Evolutionary conservation across 2,888 invertebrate species (phyloP).

Genomic region (Amorpha juglandis): DNA sequence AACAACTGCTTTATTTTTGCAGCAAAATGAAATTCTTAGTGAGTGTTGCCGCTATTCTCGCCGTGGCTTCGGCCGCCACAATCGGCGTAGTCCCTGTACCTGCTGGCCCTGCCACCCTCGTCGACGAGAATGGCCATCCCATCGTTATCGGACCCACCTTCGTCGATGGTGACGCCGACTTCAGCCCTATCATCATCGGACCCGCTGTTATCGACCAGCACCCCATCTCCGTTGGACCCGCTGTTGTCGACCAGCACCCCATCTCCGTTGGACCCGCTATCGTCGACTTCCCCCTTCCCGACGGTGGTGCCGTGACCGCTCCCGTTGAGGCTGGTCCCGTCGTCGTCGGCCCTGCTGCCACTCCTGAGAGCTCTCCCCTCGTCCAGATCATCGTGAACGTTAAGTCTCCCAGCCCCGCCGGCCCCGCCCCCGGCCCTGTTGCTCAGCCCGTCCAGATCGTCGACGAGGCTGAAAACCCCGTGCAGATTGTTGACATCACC

Average conservation of each 20-base stretch:
- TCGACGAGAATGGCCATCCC: conserved; percentile 35
- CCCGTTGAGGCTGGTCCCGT: conserved; percentile 36
- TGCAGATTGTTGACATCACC: conserved; percentile 19
- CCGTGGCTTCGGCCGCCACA: conserved; percentile 42
- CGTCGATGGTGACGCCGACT: conserved; percentile 29
- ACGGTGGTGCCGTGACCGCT: conserved; percentile 33
- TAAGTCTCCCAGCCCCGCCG: conserved; percentile 36
- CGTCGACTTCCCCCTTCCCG: conserved; percentile 40
- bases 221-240: conserved; percentile 41
- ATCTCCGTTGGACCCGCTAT: conserved; percentile 47
- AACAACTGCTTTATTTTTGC: conserved; percentile 13
- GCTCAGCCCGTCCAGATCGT: conserved; percentile 22
- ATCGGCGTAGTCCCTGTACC: conserved; percentile 33
- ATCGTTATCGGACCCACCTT: conserved; percentile 37
- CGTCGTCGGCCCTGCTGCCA: conserved; percentile 22
- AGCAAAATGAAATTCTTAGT: conserved; percentile 41
- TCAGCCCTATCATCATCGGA: conserved; percentile 33
- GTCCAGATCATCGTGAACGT: conserved; percentile 40
- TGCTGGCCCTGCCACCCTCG: conserved; percentile 40
- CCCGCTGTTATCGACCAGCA: conserved; percentile 7
- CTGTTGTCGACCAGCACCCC: conserved; percentile 35
- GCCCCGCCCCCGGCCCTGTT: conserved; percentile 28
- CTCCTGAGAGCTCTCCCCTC: conserved; percentile 29
- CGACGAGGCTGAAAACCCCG: too few species aligned
- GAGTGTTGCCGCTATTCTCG: conserved; percentile 45